Base-by-base conservation (phyloP, 1,140 invertebrate species). In the Idris sp. region DNA sequence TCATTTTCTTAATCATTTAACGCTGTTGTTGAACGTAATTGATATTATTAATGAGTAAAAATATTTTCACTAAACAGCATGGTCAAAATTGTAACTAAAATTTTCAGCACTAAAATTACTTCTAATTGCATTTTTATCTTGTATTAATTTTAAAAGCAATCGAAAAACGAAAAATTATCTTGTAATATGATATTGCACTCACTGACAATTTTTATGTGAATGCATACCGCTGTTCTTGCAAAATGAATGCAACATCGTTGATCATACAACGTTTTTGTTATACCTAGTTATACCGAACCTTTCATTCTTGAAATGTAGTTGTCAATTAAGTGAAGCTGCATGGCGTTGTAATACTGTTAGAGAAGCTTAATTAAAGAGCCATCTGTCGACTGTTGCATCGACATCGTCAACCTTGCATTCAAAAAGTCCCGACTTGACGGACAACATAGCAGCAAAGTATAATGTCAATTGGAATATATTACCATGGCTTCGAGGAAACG, bases 401-500 rank as follows among this genome's bases (percentile, higher is more conserved):
- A 64, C 58, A 65, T 75, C 59, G 59, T 67, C 61, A 65, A 56
- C 53, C 44, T 69, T 58, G 46, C 46, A 48, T 65, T 61, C 51
- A 51, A 62, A 75, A 44, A 71, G 35, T 65, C 64, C 28, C 2
- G 31, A 19, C 65, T 53, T 65, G 36, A 67, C 54, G 16, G 56
- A 68, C 58, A 68, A 49, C 31, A 41, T 40, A 36, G 40, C 26
- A 59, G 54, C 49, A 67, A 51, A 76, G 61, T 76, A 53, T 62
- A 76, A 77, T 46, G 73, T 73, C 74, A 75, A 71, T 77, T 65
- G 75, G 58, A 77, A 75, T 77, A 69, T 53, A 73, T 79, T 77
- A 64, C 35, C 53, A 56, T 25, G 53, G 44, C 10, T 44, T 28
- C 28, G 16, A 53, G 54, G 35, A 64, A 73, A 65, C 61, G 18